Evolutionary conservation across 2,797 vertebrate genomes (phyloP).

Genomic region (Periparus ater): DNA sequence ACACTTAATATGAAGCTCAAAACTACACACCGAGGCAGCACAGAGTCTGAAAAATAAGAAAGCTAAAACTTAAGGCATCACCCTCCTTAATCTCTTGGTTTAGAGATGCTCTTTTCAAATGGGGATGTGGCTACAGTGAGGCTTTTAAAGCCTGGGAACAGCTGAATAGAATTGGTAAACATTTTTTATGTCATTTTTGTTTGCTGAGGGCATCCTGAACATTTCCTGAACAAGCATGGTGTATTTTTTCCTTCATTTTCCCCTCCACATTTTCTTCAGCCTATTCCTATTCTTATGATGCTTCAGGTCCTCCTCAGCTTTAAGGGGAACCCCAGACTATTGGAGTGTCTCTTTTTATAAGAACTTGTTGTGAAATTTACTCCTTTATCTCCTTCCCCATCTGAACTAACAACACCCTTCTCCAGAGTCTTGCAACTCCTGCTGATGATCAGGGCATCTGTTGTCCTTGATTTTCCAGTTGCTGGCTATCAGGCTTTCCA

Average conservation of each 20-base stretch:
- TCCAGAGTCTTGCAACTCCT: neutral
- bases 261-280: neutral
- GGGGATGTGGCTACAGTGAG: neutral
- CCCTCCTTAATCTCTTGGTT: neutral
- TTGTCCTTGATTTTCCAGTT: neutral
- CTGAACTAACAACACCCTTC: neutral
- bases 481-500: neutral
- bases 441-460: neutral
- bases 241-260: neutral
- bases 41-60: no score
- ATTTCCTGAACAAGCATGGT: neutral
- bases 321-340: neutral
- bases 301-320: neutral
- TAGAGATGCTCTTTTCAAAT: neutral
- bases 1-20: no score
- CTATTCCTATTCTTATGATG: neutral
- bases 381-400: neutral
- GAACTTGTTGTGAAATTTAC: neutral
- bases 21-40: no score
- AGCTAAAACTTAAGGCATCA: no score
- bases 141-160: neutral
- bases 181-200: neutral
- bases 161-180: neutral
- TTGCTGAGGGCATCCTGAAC: neutral
- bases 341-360: neutral